Conservation (phyloP, 2,888 invertebrate genomes). For the Hypena proboscidalis region DNA sequence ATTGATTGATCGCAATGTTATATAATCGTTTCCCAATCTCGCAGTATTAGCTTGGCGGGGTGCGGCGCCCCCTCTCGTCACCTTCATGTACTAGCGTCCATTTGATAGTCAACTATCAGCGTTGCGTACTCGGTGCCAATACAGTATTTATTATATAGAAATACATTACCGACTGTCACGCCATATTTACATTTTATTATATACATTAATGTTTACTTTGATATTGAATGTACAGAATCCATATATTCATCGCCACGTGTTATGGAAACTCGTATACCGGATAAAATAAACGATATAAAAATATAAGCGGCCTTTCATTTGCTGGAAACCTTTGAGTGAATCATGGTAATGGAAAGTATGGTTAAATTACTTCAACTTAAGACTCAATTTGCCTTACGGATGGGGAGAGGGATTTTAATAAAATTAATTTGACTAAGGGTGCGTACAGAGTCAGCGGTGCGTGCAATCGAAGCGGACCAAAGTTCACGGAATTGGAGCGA, state of each 20-base stretch:
- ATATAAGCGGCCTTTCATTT: constrained; percentile 55
- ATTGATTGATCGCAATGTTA: too few relatives aligned
- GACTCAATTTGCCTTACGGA: constrained; percentile 27
- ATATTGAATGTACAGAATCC: constrained; percentile 79
- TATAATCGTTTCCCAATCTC: too few relatives aligned
- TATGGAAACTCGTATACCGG: constrained; percentile 77
- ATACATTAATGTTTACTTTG: constrained; percentile 80
- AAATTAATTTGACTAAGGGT: constrained; percentile 62
- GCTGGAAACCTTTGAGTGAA: constrained; percentile 37
- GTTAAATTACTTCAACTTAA: constrained; percentile 16
- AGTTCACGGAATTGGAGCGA: constrained; percentile 36
- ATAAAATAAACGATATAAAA: constrained; percentile 74
- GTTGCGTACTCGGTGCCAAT: constrained; percentile 76
- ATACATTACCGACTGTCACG: constrained; percentile 47
- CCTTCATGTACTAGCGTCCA: constrained; percentile 63
- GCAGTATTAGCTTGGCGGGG: constrained; percentile 4
- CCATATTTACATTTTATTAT: constrained; percentile 75
- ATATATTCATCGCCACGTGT: constrained; percentile 77
- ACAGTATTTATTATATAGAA: constrained; percentile 67
- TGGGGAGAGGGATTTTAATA: constrained; percentile 47
- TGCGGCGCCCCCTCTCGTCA: constrained; percentile 17
- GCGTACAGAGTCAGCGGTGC: constrained; percentile 55
- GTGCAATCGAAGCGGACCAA: constrained; percentile 46
- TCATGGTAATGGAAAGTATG: constrained; percentile 11
- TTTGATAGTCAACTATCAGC: constrained; percentile 53